phyloP scores from a whole-genome alignment of 2,888 invertebrate genomes.

The Tenthredo livida region DNA sequence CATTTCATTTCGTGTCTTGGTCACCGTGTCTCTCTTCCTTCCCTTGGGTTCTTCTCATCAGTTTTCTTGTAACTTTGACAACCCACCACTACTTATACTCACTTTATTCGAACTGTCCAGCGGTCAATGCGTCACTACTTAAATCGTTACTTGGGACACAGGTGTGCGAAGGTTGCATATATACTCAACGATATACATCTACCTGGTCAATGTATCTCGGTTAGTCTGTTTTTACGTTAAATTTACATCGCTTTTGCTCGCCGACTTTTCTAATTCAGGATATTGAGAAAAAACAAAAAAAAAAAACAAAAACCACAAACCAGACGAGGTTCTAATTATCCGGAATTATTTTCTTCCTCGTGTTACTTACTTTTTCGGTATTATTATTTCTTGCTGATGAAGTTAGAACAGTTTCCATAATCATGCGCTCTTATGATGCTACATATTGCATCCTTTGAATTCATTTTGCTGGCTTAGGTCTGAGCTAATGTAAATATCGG shows the following conservation, averaged over 20 bases:
- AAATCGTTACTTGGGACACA: background rate
- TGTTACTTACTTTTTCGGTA: background rate
- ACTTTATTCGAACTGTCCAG: background rate
- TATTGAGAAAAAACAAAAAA: background rate
- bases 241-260: background rate
- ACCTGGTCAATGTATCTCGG: background rate
- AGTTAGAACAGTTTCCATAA: background rate
- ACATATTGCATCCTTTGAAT: background rate
- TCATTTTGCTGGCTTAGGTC: background rate
- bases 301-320: background rate
- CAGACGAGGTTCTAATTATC: background rate
- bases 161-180: conserved; percentile 4
- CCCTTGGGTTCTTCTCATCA: background rate
- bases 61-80: background rate
- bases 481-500: background rate
- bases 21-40: background rate
- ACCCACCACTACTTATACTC: background rate
- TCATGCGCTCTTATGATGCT: background rate
- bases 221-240: conserved; percentile 15
- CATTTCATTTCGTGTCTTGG: background rate
- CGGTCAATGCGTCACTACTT: conserved; percentile 22
- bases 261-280: background rate
- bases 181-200: background rate
- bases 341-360: background rate
- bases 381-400: background rate